Conservation (phyloP, 2,888 invertebrate species). For the Chorisops tibialis region DNA sequence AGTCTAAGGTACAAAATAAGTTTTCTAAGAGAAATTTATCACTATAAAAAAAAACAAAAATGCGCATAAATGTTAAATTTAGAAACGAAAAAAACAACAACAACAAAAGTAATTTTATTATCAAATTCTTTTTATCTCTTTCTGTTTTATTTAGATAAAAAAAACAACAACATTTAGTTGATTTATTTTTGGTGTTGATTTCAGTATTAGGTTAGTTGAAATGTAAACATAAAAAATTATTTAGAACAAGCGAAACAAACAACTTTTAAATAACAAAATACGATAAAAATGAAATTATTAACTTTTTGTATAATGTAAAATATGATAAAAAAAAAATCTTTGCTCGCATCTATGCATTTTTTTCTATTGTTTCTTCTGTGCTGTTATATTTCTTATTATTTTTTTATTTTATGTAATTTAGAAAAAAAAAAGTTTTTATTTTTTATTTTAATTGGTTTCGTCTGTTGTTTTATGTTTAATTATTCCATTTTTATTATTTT, state of each 20-base stretch:
- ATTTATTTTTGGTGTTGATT: conserved; percentile 14
- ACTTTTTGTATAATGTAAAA: conserved; percentile 25
- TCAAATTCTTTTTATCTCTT: conserved; percentile 8
- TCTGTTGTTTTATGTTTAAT: conserved; percentile 32
- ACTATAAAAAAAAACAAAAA: conserved; percentile 8
- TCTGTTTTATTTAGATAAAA: conserved; percentile 6
- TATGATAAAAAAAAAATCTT: conserved; percentile 22
- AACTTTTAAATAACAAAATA: conserved; percentile 15
- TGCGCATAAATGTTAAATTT: conserved; percentile 20
- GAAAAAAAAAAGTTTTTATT: conserved; percentile 9
- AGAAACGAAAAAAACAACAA: conserved; percentile 4
- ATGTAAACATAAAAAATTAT: conserved; percentile 18
- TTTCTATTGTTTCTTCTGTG: conserved; percentile 1
- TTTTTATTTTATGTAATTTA: neutral
- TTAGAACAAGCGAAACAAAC: conserved; percentile 20
- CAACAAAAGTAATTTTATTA: conserved; percentile 11
- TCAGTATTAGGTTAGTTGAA: conserved; percentile 25
- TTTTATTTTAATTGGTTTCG: conserved; percentile 30
- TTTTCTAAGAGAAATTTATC: conserved; percentile 23
- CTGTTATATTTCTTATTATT: conserved; percentile 15
- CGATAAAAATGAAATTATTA: neutral
- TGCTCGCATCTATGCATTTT: conserved; percentile 23
- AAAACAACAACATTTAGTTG: neutral
- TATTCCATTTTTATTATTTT: conserved; percentile 31
- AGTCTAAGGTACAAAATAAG: conserved; percentile 26